Conservation (phyloP, 2,888 invertebrate genomes). For the Himalopsyche tibetana region DNA sequence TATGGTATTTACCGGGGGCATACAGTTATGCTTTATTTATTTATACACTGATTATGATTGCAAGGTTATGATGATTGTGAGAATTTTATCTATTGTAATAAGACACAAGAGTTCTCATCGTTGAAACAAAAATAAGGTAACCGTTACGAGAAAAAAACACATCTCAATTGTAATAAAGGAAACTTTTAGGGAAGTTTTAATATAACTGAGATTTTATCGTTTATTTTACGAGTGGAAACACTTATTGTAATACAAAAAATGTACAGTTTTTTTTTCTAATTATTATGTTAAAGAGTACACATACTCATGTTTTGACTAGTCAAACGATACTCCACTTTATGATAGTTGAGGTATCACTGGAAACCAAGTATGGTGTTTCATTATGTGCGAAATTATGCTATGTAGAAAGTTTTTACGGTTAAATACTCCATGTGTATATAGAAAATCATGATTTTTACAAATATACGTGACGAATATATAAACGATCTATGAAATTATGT, state of each 20-base stretch:
- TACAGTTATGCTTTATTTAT: not conserved
- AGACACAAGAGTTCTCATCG: not conserved
- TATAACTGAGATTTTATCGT: not conserved
- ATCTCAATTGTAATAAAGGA: not conserved
- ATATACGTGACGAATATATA: too few species aligned
- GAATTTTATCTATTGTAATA: not conserved
- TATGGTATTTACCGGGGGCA: not conserved
- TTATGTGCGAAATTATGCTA: too few species aligned
- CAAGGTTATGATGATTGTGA: not conserved
- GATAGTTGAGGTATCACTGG: too few species aligned
- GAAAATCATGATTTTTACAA: too few species aligned
- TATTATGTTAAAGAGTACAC: too few species aligned
- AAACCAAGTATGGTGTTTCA: too few species aligned
- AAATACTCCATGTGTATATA: too few species aligned
- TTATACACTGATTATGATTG: not conserved
- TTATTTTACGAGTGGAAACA: slow-evolving; percentile 2
- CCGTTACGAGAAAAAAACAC: not conserved
- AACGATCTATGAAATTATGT: not conserved
- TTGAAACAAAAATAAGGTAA: not conserved
- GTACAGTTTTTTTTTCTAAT: too few species aligned
- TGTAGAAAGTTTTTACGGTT: too few species aligned
- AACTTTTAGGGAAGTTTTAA: not conserved
- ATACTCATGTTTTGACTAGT: too few species aligned
- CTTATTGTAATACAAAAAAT: too few species aligned
- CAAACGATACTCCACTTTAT: too few species aligned